Percentiles rank a stretch among this genome's conserved stretches.
These are phyloP conservation scores for Monodelphis domestica DNA, from an alignment of 2,797 vertebrate genomes.

Conservation along the genomic window DNA sequence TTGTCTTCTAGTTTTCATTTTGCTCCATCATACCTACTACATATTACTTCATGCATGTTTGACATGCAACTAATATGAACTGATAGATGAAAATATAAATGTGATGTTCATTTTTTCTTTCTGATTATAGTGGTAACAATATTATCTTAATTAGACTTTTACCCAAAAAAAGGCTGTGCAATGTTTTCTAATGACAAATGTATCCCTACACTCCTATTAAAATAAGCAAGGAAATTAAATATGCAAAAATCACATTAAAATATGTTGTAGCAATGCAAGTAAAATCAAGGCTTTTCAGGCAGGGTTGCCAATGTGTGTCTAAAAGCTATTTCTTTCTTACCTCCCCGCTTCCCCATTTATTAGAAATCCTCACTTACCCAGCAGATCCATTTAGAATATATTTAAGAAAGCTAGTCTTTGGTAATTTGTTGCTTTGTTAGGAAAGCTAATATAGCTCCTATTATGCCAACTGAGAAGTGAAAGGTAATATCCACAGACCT, in stretches of 20 bases:
- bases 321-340: background rate
- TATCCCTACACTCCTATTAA: slow-evolving; percentile 21
- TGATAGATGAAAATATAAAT: slow-evolving; percentile 21
- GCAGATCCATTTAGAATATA: slow-evolving; percentile 9
- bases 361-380: slow-evolving; percentile 6
- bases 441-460: background rate
- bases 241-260: slow-evolving; percentile 33
- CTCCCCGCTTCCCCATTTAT: background rate
- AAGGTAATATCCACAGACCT: background rate
- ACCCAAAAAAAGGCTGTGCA: background rate
- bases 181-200: slow-evolving; percentile 55
- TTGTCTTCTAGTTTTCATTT: background rate
- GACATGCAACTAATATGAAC: background rate
- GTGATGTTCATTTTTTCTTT: slow-evolving; percentile 15
- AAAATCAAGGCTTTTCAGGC: background rate
- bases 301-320: slow-evolving; percentile 15
- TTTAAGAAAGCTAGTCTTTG: background rate
- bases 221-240: slow-evolving; percentile 48
- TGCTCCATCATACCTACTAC: background rate
- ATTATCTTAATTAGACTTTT: slow-evolving; percentile 62
- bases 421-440: slow-evolving; percentile 25
- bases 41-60: background rate
- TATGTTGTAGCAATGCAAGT: slow-evolving; percentile 32
- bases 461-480: slow-evolving; percentile 18
- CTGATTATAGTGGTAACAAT: slow-evolving; percentile 45